Base-by-base conservation (phyloP, 2,113 vertebrate genomes). In the Alosa alosa region DNA sequence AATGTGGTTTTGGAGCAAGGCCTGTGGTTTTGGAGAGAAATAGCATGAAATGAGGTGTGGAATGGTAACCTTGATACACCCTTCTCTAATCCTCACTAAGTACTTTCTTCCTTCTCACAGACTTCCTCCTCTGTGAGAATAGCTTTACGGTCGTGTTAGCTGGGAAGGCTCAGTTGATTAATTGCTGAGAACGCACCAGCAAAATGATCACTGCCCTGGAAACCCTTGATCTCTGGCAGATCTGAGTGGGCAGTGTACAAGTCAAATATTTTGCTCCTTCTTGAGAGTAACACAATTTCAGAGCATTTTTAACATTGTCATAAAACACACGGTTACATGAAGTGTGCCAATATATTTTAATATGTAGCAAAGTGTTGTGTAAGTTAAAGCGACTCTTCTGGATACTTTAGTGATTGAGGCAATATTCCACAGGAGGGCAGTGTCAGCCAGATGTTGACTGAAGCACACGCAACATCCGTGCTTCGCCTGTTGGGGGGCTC, bases 31-130 rank as follows among this genome's bases (percentile, higher is more conserved):
- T 86, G 60, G 44, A 86, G 89, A 86, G 78, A 89, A 89, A 87
- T 78, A 82, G 39, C 82, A 41, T 86, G 82, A 86, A 89, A 90
- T 90, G 88, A 87, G 89, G 91, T 88, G 91, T 90, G 68, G 86
- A 92, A 82, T 82, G 82, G 85, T 87, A 82, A 89, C 55, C 49
- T 20, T 83, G 84, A 82, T 88, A 57, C 78, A 83, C 86, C 85
- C 86, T 45, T 83, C 52, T 44, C 5, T 86, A 83, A 83, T 84
- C 68, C 45, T 84, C 81, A 9, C 46, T 86, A 84, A 86, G 64
- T 88, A 41, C 31, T 78, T 81, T 31, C 85, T 84, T 89, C 87
- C 83, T 72, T 25, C 84, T 86, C 41, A 25, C 84, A 44, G 2
- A 15, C 83, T 88, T 85, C 55, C 31, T 82, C 31, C 57, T 84